Conservation (phyloP, 1,140 invertebrate species). For the Lepeophtheirus salmonis region DNA sequence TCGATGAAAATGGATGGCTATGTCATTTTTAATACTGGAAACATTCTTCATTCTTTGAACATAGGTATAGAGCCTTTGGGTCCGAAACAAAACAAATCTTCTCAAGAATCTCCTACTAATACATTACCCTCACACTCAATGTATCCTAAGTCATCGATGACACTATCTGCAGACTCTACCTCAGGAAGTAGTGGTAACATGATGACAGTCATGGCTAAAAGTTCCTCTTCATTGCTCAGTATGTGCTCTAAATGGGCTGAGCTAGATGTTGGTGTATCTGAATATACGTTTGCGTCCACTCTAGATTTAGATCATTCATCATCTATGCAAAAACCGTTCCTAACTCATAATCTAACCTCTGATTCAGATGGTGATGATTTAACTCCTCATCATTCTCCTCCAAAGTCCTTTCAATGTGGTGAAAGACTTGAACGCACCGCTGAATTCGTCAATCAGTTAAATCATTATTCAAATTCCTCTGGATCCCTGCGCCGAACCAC, state of each 20-base stretch:
- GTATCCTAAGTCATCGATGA: too few relatives aligned
- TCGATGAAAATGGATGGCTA: slow-evolving; percentile 41
- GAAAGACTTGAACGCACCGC: not conserved
- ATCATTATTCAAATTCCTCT: not conserved
- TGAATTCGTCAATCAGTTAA: not conserved
- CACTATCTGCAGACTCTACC: too few relatives aligned
- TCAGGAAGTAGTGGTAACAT: not conserved
- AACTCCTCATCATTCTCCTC: not conserved
- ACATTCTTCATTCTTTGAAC: slow-evolving; percentile 43
- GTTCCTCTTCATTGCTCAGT: slow-evolving; percentile 9
- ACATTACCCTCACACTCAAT: too few relatives aligned
- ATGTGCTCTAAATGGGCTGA: slow-evolving; percentile 7
- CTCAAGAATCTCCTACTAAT: not conserved
- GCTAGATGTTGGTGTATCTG: slow-evolving; percentile 10
- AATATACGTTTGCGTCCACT: not conserved
- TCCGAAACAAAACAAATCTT: not conserved
- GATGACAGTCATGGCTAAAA: not conserved
- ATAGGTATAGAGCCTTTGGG: slow-evolving; percentile 29
- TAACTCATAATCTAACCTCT: not conserved
- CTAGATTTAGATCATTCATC: not conserved
- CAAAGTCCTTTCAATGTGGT: not conserved
- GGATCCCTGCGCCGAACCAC: too few relatives aligned
- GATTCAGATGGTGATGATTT: too few relatives aligned
- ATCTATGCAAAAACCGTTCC: not conserved
- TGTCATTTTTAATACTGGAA: slow-evolving; percentile 48